Percentiles rank a stretch among this genome's conserved stretches.
Evolutionary conservation across 1,140 invertebrate genomes (phyloP).

Genomic region (Helicoverpa zea): DNA sequence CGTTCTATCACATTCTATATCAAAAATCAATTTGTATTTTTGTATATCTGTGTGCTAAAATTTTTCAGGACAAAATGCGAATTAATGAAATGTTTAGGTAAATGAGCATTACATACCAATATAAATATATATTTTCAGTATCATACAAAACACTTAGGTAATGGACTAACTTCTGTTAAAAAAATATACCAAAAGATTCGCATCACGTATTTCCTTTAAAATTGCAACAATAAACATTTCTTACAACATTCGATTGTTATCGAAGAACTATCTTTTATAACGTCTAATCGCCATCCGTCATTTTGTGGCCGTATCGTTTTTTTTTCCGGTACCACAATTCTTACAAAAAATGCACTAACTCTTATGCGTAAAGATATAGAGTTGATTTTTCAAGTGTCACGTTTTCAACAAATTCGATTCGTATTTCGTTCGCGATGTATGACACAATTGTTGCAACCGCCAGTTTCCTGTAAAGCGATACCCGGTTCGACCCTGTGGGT

Average conservation of each 20-base stretch:
- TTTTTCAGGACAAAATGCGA: too few species aligned
- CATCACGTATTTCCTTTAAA: constrained; percentile 27
- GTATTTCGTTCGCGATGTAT: constrained; percentile 59
- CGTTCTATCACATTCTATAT: background rate
- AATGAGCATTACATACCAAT: too few species aligned
- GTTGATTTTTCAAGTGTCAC: constrained; percentile 52
- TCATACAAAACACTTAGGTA: background rate
- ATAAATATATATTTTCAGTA: background rate
- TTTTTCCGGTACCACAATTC: constrained; percentile 58
- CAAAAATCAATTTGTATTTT: too few species aligned
- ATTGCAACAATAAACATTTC: constrained; percentile 40
- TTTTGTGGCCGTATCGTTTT: constrained; percentile 63
- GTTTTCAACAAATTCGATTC: constrained; percentile 51
- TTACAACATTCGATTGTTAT: constrained; percentile 35
- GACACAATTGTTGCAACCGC: constrained; percentile 72
- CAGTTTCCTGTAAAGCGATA: constrained; percentile 82
- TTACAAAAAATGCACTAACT: background rate
- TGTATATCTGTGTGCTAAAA: too few species aligned
- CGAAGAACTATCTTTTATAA: constrained; percentile 47
- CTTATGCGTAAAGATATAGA: background rate
- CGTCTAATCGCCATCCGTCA: constrained; percentile 60
- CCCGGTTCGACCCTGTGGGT: constrained; percentile 70
- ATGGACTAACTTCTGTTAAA: background rate
- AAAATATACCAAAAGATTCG: constrained; percentile 9
- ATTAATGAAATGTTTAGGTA: too few species aligned